These are phyloP conservation scores for Sebastes variabilis DNA, from an alignment of 2,797 vertebrate species.

Conservation along the genomic window DNA sequence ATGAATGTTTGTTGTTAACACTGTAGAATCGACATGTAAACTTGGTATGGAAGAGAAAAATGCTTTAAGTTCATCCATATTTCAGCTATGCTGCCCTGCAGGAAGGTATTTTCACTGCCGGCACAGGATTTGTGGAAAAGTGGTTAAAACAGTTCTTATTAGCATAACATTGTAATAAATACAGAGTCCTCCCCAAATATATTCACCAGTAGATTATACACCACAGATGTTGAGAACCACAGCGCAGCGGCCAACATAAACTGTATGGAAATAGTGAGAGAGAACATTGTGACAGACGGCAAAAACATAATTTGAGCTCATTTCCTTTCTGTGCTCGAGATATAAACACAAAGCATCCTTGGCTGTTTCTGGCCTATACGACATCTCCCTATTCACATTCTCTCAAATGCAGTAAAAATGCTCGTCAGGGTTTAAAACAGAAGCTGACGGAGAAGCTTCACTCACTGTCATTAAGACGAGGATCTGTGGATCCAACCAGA, in stretches of 20 bases:
- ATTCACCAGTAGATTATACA: conserved; percentile 35
- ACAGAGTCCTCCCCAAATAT: conserved; percentile 16
- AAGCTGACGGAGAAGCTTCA: not conserved
- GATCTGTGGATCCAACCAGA: not conserved
- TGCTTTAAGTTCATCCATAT: not conserved
- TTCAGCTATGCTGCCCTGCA: not conserved
- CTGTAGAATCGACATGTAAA: not conserved
- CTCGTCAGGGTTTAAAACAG: conserved; percentile 4
- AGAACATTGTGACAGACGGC: conserved; percentile 22
- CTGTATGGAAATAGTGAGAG: conserved; percentile 28
- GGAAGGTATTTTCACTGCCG: conserved; percentile 2
- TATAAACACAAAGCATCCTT: conserved; percentile 17
- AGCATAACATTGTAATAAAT: conserved; percentile 33
- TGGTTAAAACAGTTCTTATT: conserved; percentile 15
- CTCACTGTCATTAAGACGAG: not conserved
- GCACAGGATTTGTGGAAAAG: not conserved
- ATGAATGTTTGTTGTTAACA: not conserved
- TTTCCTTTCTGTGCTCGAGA: conserved; percentile 35
- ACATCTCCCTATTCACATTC: conserved; percentile 48
- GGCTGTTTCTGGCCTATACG: not conserved
- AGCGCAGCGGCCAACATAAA: conserved; percentile 54
- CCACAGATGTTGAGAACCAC: conserved; percentile 42
- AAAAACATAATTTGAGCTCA: conserved; percentile 33
- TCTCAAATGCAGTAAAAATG: conserved; percentile 9
- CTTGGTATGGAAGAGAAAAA: not conserved